Base-by-base conservation (phyloP, 2,888 invertebrate species). In the Endomychus coccineus region DNA sequence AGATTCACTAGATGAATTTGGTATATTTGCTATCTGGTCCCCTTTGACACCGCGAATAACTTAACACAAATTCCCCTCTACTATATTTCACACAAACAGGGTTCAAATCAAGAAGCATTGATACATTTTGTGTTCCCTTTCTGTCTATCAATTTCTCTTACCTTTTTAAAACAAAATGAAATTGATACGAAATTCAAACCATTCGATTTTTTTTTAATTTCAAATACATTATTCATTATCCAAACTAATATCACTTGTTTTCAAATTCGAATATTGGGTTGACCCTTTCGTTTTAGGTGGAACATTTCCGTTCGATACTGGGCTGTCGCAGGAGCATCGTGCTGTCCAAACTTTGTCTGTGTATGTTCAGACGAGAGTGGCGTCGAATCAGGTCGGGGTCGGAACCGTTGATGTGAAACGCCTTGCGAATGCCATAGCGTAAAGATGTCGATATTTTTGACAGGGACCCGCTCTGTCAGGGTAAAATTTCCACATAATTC, bases 401-500 rank as follows among this genome's bases (percentile, higher is more conserved):
- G 29, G 55, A 46, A 37, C 51, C 55, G 47, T 55, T 56, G 19
- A 62, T 46, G 45, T 63, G 60, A 27, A 65, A 48, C n/a, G 62
- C 59, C 46, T 54, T 60, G 38, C 54, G 57, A 21, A 64, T 47
- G 34, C 61, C 58, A 36, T 63, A 59, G 14, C 63, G 52, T 28
- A 64, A 46, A 15, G 59, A 52, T 25, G 56, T 58, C 30, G 62
- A 62, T 19, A 65, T 46, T 50, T 61, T 64, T 15, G 62, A 56
- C 38, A 64, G 48, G 10, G 59, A 59, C 7, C 54, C 53, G 41
- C 51, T 52, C 40, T 61, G 66, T 75, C 71, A 84, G 50, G 83
- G 83, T 59, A 86, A 73, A 54, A 83, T 76, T 71, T 95, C 92
- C 39, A 95, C 92, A 69, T 96, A 96, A 72, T 96, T 96, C 68